Evolutionary conservation across 35 echinoderm and acorn worm species (phyloP), one percentile per base, ranked within the genome.

Genomic region (Heliocidaris erythrogramma): DNA sequence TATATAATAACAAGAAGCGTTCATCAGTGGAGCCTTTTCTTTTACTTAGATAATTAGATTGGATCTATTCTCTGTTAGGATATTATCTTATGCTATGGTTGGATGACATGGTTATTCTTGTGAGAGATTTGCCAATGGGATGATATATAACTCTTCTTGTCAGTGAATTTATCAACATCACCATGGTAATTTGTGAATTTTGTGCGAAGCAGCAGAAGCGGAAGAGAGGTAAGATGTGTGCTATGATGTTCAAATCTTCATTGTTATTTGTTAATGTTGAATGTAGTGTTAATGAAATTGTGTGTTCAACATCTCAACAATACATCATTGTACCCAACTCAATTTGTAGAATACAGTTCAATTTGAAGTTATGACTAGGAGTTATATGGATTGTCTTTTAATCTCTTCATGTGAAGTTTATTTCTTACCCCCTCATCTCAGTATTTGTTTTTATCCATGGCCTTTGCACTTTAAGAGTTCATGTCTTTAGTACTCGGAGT

Each of bases 141-240:
- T 78, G 65, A 56, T 56, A 56, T 56, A 56, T 12, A 10, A 56
- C 10, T 56, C 14, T 56, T 56, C 52, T 56, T 14, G 2, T 78
- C 27, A 24, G 65, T 78, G 14, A 29, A 78, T 29, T 21, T 5
- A 78, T n/a, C 30, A 32, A 4, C 5, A 42, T 32, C 87, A 89
- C 32, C 87, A 89, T 89, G 87, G 87, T 89, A 30, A 89, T 89
- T 42, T 89, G 87, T 89, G 87, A 89, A 48, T 89, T 89, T 89
- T 89, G 87, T 89, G 87, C 87, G 3, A 89, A 89, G 30, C 87
- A 89, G 47, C 87, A 89, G 87, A 89, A 48, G 87, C 31, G 47
- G 32, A 89, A 31, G 47, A 89, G 87, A 35, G 87, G 87, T 89
- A 89, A 89, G 86, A 35, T 5, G 1, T 69, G 27, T 21, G 0